These are phyloP conservation scores for Hemistola chrysoprasaria DNA, from an alignment of 2,888 invertebrate species.

Conservation along the genomic window DNA sequence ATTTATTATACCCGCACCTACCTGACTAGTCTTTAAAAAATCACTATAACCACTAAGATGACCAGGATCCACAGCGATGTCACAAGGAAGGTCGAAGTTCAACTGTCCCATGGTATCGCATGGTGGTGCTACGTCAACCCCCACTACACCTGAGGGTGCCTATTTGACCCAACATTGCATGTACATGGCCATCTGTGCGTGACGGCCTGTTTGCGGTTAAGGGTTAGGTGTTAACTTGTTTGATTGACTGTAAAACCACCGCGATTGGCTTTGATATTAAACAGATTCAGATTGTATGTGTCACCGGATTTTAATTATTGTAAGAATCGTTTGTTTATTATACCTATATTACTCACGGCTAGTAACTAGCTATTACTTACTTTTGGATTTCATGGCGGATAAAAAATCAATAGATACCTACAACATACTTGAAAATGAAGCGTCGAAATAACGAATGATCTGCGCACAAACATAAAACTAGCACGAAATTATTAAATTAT, in stretches of 20 bases:
- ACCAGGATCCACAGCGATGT: constrained; percentile 40
- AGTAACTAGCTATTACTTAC: too few species aligned
- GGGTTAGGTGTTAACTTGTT: constrained; percentile 18
- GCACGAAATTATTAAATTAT: too few species aligned
- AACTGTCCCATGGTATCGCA: constrained; percentile 61
- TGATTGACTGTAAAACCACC: constrained; percentile 23
- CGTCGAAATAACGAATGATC: too few species aligned
- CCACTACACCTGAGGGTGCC: constrained; percentile 68
- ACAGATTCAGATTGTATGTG: too few species aligned
- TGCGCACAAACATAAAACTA: too few species aligned
- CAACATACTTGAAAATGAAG: too few species aligned
- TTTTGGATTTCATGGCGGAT: too few species aligned
- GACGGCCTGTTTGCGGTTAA: constrained; percentile 35
- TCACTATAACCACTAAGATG: constrained; percentile 38
- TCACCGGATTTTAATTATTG: too few species aligned
- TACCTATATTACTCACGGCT: too few species aligned
- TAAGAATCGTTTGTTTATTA: too few species aligned
- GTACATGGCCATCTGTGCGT: constrained; percentile 63
- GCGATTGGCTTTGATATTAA: background rate
- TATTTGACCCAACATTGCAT: constrained; percentile 69
- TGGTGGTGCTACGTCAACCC: constrained; percentile 63
- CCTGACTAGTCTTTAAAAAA: constrained; percentile 1
- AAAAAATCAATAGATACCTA: too few species aligned
- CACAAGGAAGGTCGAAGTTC: constrained; percentile 53
- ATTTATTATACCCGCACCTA: constrained; percentile 19